These are phyloP conservation scores for Tridacna gigas DNA, from an alignment of 2,888 invertebrate species.

Conservation along the genomic window DNA sequence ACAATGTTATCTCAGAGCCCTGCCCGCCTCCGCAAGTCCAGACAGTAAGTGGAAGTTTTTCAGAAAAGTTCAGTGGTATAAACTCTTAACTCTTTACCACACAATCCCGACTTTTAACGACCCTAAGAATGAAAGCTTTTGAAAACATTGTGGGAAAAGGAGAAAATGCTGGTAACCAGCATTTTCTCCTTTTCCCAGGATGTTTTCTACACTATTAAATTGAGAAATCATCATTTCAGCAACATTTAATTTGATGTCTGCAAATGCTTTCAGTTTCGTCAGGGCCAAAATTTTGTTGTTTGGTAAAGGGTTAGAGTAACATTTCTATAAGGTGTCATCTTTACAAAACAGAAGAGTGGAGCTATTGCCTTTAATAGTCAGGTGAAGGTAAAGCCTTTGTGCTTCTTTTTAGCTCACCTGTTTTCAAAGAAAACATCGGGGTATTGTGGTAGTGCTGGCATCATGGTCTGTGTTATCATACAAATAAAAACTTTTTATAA, in stretches of 20 bases:
- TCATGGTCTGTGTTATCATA: no score
- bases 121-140: background rate
- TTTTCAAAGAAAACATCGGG: no score
- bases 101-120: no score
- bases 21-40: slow-evolving; percentile 89
- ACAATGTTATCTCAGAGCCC: slow-evolving; percentile 88
- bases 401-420: no score
- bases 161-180: background rate
- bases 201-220: background rate
- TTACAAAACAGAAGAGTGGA: no score
- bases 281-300: background rate
- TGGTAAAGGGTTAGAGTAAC: background rate
- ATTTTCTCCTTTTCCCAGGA: background rate
- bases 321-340: no score
- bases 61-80: background rate
- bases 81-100: no score
- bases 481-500: no score
- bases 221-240: background rate
- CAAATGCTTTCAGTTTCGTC: background rate
- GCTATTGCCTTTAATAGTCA: no score
- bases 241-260: background rate
- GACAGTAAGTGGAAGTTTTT: slow-evolving; percentile 65
- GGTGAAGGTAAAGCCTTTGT: no score
- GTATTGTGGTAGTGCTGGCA: no score
- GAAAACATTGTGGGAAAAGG: background rate